phyloP scores from a whole-genome alignment of 2,113 vertebrate species.

The Elephantulus edwardii region DNA sequence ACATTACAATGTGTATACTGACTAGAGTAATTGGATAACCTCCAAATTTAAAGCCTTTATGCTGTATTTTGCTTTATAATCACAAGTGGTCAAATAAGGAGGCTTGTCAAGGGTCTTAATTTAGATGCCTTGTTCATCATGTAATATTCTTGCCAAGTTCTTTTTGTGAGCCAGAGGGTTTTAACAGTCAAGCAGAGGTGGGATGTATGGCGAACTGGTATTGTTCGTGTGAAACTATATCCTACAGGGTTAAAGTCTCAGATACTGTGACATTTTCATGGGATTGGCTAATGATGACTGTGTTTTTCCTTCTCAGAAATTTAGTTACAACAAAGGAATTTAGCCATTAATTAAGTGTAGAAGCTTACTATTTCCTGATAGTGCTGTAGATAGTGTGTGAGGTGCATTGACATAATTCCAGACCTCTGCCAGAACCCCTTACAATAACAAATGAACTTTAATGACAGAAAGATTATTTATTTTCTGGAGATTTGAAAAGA shows the following conservation, averaged over 20 bases:
- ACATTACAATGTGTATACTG: slow-evolving; percentile 24
- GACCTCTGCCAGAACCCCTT: slow-evolving; percentile 40
- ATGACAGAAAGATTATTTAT: slow-evolving; percentile 40
- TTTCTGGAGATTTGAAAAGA: slow-evolving; percentile 5
- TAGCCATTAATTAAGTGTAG: slow-evolving; percentile 47
- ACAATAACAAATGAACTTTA: slow-evolving; percentile 14
- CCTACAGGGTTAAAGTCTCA: background rate
- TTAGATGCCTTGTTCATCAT: slow-evolving; percentile 19
- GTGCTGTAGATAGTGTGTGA: background rate
- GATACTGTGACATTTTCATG: slow-evolving; percentile 10
- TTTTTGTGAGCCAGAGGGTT: background rate
- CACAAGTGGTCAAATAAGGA: background rate
- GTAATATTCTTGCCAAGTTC: background rate
- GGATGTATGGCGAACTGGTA: background rate
- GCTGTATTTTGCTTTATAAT: slow-evolving; percentile 14
- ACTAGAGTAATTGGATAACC: slow-evolving; percentile 31
- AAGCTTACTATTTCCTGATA: background rate
- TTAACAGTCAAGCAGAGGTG: background rate
- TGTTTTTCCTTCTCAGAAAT: slow-evolving; percentile 42
- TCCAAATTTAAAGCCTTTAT: slow-evolving; percentile 26
- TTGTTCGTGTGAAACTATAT: slow-evolving; percentile 23
- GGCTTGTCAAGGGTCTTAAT: slow-evolving; percentile 47
- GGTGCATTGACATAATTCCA: background rate
- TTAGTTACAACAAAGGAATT: slow-evolving; percentile 31
- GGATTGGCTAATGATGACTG: slow-evolving; percentile 38